Evolutionary conservation across 64 coral and sea anemone species (phyloP), one percentile per base, ranked within the genome.

Genomic region (Stylophora pistillata): DNA sequence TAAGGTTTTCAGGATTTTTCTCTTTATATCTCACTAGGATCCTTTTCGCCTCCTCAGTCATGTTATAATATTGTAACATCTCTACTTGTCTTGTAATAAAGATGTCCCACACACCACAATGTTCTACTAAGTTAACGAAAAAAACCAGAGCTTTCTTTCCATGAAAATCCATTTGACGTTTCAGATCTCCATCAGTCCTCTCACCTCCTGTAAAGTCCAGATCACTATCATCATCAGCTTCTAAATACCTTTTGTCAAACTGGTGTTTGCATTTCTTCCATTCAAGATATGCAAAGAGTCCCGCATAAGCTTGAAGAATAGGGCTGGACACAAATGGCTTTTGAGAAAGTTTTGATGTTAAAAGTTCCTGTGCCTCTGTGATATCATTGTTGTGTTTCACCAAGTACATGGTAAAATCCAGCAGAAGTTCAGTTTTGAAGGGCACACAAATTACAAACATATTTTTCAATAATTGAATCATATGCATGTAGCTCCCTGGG

Each of bases 1-100:
- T 98, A 53, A 89, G 96, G 53, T 98, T 98, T 0, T 86, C 93
- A 17, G 89, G 86, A 79, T 98, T 98, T 55, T 83, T 92, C 4
- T 82, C 81, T 30, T 72, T 92, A 76, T 98, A 98, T 29, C 55
- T 74, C 26, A 86, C 72, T 52, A 98, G 79, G 32, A 95, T 89
- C 53, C 70, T 52, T 53, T n/a, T 71, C 25, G 81, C 86, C 61
- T 86, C 86, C 33, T 92, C 90, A 41, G 30, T 65, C n/a, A 53
- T 56, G 58, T 77, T 59, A 89, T 98, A 89, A 65, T 78, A 92
- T 58, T 86, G 53, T 65, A 98, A 62, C 71, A 98, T 13, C 31
- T 98, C 89, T 10, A 84, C 75, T 92, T 98, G 90, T 26, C 85
- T 72, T 17, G 86, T 69, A 25, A 98, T 15, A 92, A 98, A 98